Conservation (phyloP, 2,113 vertebrate genomes). For the Aegithalos caudatus region DNA sequence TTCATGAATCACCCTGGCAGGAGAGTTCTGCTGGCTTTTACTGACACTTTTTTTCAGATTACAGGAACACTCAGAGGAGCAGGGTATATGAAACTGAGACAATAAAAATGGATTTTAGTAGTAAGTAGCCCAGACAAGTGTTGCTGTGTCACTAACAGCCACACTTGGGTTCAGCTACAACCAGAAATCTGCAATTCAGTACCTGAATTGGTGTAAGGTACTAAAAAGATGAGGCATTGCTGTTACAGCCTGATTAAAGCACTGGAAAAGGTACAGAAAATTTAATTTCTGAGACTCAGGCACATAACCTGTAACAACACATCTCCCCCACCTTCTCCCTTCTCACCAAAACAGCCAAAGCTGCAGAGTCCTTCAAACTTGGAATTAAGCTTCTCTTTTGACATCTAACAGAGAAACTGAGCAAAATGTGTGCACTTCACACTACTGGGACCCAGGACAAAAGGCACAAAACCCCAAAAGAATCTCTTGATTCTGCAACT, state of each 20-base stretch:
- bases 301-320: not conserved
- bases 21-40: not conserved
- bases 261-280: not conserved
- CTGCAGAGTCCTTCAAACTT: not conserved
- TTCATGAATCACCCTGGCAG: not conserved
- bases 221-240: fast-evolving
- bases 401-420: not conserved
- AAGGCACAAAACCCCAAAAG: not conserved
- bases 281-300: not conserved
- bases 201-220: not conserved
- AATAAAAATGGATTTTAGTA: not conserved
- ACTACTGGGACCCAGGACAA: not conserved
- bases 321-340: not conserved
- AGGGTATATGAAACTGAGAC: not conserved
- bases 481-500: not conserved
- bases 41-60: not conserved
- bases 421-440: not conserved
- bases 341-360: not conserved
- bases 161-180: not conserved
- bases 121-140: not conserved
- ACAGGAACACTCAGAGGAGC: not conserved
- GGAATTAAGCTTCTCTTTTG: not conserved
- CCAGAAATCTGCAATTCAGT: not conserved
- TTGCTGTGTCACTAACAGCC: not conserved
- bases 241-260: not conserved